A percentile compares a stretch with the other conserved stretches of the same genome.
phyloP scores from a whole-genome alignment of 2,888 invertebrate species.

The Gasteruption jaculator region DNA sequence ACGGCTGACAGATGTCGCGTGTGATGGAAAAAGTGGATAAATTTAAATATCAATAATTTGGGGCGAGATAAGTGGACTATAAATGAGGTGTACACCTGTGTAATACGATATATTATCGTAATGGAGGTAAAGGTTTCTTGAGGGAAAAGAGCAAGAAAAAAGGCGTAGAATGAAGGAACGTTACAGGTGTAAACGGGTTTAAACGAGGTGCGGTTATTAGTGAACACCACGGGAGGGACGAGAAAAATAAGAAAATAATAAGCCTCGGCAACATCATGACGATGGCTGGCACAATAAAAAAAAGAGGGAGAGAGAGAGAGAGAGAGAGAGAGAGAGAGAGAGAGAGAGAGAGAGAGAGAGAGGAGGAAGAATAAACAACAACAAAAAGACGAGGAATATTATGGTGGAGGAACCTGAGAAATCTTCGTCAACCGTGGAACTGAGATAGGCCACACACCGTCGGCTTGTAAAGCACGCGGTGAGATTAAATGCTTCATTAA shows the following conservation, averaged over 20 bases:
- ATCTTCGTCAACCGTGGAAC: constrained; percentile 40
- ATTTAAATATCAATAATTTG: no score
- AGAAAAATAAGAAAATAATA: constrained; percentile 27
- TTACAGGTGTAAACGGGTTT: constrained; percentile 43
- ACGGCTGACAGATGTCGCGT: no score
- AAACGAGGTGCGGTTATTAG: constrained; percentile 44
- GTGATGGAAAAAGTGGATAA: no score
- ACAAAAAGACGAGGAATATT: no score
- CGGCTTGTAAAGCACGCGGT: constrained; percentile 50
- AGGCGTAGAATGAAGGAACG: constrained; percentile 22
- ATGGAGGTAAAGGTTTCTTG: constrained; percentile 26
- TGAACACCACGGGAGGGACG: constrained; percentile 30
- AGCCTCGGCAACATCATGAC: constrained; percentile 15
- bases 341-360: constrained; percentile 3
- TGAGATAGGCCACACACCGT: constrained; percentile 47
- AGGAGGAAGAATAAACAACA: no score
- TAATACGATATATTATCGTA: constrained; percentile 36
- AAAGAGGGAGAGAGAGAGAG: neutral
- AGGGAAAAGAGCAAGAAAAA: constrained; percentile 28
- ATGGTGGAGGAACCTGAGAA: constrained; percentile 26
- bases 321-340: constrained; percentile 1
- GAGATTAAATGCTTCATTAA: constrained; percentile 53
- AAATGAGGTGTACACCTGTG: constrained; percentile 22
- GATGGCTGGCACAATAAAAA: constrained; percentile 9
- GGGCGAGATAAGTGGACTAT: constrained; percentile 22